These are phyloP conservation scores for Beris chalybata DNA, from an alignment of 2,888 invertebrate genomes.

Conservation along the genomic window DNA sequence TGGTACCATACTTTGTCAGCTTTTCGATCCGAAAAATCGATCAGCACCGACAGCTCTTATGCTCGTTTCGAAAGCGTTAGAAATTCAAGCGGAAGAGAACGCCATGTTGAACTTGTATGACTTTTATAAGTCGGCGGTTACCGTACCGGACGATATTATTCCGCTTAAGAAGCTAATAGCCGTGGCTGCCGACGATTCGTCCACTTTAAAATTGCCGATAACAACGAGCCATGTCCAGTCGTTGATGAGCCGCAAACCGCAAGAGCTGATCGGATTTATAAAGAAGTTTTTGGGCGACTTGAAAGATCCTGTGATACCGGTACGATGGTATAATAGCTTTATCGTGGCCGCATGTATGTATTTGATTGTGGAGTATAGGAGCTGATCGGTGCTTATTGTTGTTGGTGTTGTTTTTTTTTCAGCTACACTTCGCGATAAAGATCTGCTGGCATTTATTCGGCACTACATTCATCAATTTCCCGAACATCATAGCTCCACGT, in stretches of 20 bases:
- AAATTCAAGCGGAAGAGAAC: conserved; percentile 58
- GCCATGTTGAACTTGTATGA: conserved; percentile 64
- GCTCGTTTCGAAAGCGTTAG: conserved; percentile 64
- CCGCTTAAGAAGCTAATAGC: background rate
- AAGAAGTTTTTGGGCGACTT: conserved; percentile 74
- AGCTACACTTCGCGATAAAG: conserved; percentile 28
- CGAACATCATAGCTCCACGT: conserved; percentile 64
- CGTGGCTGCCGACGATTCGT: background rate
- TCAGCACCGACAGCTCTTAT: conserved; percentile 65
- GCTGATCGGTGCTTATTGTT: too few species aligned
- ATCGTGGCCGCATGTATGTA: conserved; percentile 60
- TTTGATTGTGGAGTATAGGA: background rate
- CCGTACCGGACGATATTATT: conserved; percentile 59
- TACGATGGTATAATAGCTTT: conserved; percentile 72
- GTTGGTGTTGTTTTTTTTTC: too few species aligned
- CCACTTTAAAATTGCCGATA: background rate
- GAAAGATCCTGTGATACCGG: conserved; percentile 75
- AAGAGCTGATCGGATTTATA: conserved; percentile 57
- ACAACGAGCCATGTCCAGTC: too few species aligned
- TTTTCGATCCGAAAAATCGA: conserved; percentile 61
- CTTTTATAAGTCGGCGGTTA: conserved; percentile 59
- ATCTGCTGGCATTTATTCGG: conserved; percentile 50
- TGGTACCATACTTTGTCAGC: conserved; percentile 65
- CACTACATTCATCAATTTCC: conserved; percentile 65
- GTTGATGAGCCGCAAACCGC: conserved; percentile 20